A percentile compares a stretch with the other conserved stretches of the same genome.
phyloP scores from a whole-genome alignment of 2,888 invertebrate genomes.

The Lithophane leautieri region DNA sequence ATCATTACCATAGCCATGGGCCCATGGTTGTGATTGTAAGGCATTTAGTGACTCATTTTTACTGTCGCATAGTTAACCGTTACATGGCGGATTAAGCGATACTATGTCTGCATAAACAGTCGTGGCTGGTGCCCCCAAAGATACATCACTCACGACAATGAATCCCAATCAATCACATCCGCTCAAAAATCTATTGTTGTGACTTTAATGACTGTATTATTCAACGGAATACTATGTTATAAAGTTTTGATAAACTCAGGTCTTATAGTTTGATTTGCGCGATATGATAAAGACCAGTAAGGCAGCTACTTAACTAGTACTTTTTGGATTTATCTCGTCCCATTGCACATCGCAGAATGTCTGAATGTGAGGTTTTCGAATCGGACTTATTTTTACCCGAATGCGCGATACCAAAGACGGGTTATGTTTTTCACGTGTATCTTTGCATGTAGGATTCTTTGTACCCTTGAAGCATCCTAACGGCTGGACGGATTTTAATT shows the following conservation, averaged over 20 bases:
- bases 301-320: not conserved
- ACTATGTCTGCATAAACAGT: constrained; percentile 36
- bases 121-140: constrained; percentile 31
- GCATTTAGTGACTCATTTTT: constrained; percentile 78
- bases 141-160: constrained; percentile 41
- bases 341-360: not conserved
- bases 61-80: constrained; percentile 73
- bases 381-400: not conserved
- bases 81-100: constrained; percentile 70
- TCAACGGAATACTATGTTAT: constrained; percentile 6
- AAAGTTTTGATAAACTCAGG: constrained; percentile 8
- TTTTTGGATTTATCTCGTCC: not conserved
- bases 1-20: constrained; percentile 78
- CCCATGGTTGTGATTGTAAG: constrained; percentile 71
- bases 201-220: constrained; percentile 9
- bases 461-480: not conserved
- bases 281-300: not conserved
- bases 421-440: not conserved
- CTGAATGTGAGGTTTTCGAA: not conserved
- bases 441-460: not conserved
- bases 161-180: constrained; percentile 48
- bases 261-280: not conserved
- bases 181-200: constrained; percentile 44
- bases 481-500: not conserved
- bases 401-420: not conserved